A percentile compares a stretch with the other conserved stretches of the same genome.
Conservation (phyloP, 1,140 invertebrate species). For the Aphis gossypii region DNA sequence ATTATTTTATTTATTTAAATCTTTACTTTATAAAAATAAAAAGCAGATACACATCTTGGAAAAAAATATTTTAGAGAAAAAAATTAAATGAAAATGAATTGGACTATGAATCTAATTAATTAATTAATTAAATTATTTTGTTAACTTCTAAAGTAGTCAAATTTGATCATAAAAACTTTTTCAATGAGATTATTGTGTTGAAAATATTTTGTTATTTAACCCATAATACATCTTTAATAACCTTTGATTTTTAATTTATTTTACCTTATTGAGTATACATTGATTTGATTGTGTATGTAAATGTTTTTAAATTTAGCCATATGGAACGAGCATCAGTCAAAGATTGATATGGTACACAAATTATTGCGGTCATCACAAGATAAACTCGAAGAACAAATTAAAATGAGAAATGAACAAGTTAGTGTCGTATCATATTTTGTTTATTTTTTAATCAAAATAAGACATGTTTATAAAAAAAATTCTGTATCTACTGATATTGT, state of each 20-base stretch:
- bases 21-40: background rate
- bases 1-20: background rate
- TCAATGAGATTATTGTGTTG: background rate
- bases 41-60: background rate
- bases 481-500: background rate
- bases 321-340: constrained; percentile 71
- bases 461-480: background rate
- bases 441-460: background rate
- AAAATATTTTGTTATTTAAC: background rate
- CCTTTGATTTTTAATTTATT: background rate
- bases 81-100: background rate
- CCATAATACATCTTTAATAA: background rate
- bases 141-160: background rate
- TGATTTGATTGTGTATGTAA: background rate
- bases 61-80: background rate
- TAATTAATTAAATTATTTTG: too few species aligned
- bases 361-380: constrained; percentile 70
- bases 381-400: constrained; percentile 72
- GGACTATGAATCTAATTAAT: background rate
- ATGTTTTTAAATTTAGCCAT: constrained; percentile 65
- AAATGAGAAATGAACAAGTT: constrained; percentile 69
- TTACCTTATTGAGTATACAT: background rate
- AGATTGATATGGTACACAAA: constrained; percentile 69
- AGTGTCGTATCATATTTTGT: background rate
- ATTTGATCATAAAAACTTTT: background rate